Base-by-base conservation (phyloP, 2,888 invertebrate genomes). In the Hanleya hanleyi region DNA sequence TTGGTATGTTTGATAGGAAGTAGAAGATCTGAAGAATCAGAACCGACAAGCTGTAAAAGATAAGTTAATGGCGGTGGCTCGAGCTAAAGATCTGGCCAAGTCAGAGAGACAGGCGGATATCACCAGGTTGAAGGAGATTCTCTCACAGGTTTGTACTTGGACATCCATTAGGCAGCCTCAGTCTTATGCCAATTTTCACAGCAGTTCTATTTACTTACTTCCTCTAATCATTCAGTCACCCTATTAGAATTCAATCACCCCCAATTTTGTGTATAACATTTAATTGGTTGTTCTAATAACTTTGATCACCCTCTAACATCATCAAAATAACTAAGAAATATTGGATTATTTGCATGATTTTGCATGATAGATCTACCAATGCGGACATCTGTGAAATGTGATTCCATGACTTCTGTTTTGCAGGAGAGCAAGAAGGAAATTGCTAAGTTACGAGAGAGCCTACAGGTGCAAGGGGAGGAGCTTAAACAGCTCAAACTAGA, bases 351-450 rank as follows among this genome's bases (percentile, higher is more conserved):
- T n/a, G n/a, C n/a, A n/a, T n/a, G n/a, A n/a, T n/a, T n/a, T n/a
- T n/a, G n/a, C n/a, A n/a, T n/a, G n/a, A n/a, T n/a, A n/a, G n/a
- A n/a, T n/a, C n/a, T n/a, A n/a, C n/a, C n/a, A n/a, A n/a, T n/a
- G n/a, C n/a, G n/a, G n/a, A n/a, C n/a, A n/a, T n/a, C n/a, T n/a
- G n/a, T n/a, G n/a, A n/a, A n/a, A n/a, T n/a, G n/a, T n/a, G n/a
- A n/a, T n/a, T n/a, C n/a, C n/a, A n/a, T n/a, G n/a, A n/a, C n/a
- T 26, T 29, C 15, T 26, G 15, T 18, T 38, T 65, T 64, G 18
- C 73, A 88, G 88, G 88, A 88, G 32, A 84, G 83, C 29, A 79
- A 81, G 71, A 75, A 81, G 32, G 84, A 87, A 51, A 71, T 85
- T 0, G 85, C 84, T 38, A 77, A 79, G 61, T 79, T 88, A 51